Evolutionary conservation across 2,797 vertebrate genomes (phyloP), one percentile per base, ranked within the genome.

Genomic region (Rhinatrema bivittatum): DNA sequence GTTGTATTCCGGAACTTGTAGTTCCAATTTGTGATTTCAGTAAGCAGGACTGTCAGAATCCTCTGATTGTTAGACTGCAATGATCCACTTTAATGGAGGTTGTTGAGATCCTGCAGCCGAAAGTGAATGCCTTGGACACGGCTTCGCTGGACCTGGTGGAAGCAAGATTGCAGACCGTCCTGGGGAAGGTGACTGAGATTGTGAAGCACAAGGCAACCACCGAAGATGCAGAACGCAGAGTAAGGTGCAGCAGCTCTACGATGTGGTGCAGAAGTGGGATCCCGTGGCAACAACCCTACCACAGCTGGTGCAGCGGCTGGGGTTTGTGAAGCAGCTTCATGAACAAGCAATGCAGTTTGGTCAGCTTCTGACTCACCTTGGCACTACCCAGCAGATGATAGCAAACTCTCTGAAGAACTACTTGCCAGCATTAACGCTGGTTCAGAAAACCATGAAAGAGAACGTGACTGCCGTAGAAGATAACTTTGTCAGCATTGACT

Each of bases 141-240:
- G 72, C 84, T 7, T 88, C 88, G 60, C 74, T 97, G 72, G 93
- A 97, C 70, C 94, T 95, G 70, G 91, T 97, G 62, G 94, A 94
- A 46, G 91, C 91, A 52, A 83, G 91, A 53, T 79, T 97, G 53
- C 93, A 97, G 93, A 94, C 92, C 31, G 90, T 97, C 46, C 79
- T 97, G 41, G 93, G 90, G 12, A 96, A 96, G 61, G 91, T 95
- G 86, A 96, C 96, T 38, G 93, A 97, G 66, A 92, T 95, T 0
- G 90, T 89, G 25, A 95, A 95, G 69, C 87, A 97, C 73, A 97
- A 95, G 71, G 54, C 86, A 12, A 74, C 89, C 1, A 86, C 91
- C 46, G 93, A 93, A 50, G 93, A 95, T 1, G 90, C 91, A 2
- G 91, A 95, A 91, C 88, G 16, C 91, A 94, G 64, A 91, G 76